Conservation (phyloP, 1,140 invertebrate genomes). For the Lutraria rhynchaena region DNA sequence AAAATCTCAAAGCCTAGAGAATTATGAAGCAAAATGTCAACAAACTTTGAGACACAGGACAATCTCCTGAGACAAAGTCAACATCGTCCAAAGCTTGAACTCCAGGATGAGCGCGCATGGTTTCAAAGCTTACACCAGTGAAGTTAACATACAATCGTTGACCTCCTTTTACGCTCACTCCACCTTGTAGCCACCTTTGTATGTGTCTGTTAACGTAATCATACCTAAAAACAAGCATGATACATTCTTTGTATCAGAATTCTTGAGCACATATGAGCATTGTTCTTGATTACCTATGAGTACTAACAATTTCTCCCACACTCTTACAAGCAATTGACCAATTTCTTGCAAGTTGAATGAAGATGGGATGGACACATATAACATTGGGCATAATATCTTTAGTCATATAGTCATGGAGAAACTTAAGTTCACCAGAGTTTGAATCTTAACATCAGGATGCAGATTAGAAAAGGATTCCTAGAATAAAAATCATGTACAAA, state of each 20-base stretch:
- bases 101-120: background rate
- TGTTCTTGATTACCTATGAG: background rate
- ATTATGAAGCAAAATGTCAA: background rate
- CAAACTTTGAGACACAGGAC: background rate
- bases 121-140: conserved; percentile 1
- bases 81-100: conserved; percentile 12
- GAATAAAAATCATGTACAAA: too few relatives aligned
- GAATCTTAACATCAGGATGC: too few relatives aligned
- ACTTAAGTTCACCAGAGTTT: too few relatives aligned
- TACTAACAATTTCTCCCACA: too few relatives aligned
- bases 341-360: too few relatives aligned
- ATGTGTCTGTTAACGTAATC: conserved; percentile 25
- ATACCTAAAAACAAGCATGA: conserved; percentile 6
- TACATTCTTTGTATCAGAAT: too few relatives aligned
- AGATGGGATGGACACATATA: too few relatives aligned
- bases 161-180: background rate
- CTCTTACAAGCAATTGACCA: too few relatives aligned
- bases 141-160: background rate
- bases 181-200: background rate
- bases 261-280: background rate
- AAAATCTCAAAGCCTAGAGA: background rate
- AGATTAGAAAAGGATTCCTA: too few relatives aligned
- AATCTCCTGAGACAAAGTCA: background rate
- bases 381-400: too few relatives aligned
- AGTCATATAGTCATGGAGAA: too few relatives aligned